Conservation (phyloP, 2,888 invertebrate species). For the Gastracanthus pulcherrimus region DNA sequence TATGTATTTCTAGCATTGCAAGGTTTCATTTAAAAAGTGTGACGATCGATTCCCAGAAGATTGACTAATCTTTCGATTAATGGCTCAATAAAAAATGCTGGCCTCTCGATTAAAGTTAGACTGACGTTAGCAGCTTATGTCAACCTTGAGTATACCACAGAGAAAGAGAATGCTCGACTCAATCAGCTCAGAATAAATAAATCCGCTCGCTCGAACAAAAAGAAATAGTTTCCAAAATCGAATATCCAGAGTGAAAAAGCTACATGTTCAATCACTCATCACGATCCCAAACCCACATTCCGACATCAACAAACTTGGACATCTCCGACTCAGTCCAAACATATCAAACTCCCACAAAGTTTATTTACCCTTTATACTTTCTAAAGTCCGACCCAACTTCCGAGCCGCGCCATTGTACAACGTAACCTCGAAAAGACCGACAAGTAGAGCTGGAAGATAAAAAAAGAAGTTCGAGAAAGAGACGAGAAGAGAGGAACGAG, state of each 20-base stretch:
- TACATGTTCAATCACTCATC: too few relatives aligned
- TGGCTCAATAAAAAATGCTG: too few relatives aligned
- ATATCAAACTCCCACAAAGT: background rate
- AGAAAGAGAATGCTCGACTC: background rate
- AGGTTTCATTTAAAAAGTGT: background rate
- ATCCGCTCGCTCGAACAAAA: background rate
- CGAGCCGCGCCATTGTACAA: background rate
- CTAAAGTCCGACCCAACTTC: too few relatives aligned
- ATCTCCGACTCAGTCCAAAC: too few relatives aligned
- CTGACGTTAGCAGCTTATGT: background rate
- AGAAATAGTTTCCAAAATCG: too few relatives aligned
- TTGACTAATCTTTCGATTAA: too few relatives aligned
- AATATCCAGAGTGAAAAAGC: too few relatives aligned
- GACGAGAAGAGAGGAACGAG: background rate
- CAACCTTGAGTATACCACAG: background rate
- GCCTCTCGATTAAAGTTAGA: too few relatives aligned
- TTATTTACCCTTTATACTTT: constrained; percentile 33
- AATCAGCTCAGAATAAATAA: background rate
- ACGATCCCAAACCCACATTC: too few relatives aligned
- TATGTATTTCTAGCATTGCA: background rate
- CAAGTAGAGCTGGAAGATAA: background rate
- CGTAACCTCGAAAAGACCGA: background rate
- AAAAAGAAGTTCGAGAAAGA: background rate
- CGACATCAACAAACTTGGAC: too few relatives aligned
- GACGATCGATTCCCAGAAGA: too few relatives aligned